Percentiles rank a stretch among this genome's conserved stretches.
Conservation (phyloP, 1,140 invertebrate genomes). For the Bemisia tabaci region DNA sequence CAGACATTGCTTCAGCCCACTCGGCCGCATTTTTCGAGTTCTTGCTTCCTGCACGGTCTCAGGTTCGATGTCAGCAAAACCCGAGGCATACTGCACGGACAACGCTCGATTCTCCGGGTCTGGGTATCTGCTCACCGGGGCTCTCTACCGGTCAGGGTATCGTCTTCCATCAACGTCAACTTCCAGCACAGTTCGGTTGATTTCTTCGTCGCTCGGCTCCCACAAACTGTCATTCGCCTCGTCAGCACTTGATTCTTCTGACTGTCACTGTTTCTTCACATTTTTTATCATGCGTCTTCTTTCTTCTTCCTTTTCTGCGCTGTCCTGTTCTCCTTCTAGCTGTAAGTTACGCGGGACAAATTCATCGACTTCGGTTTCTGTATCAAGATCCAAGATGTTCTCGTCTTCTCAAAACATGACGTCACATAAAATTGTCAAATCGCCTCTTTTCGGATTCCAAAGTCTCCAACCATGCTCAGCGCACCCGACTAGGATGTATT, state of each 20-base stretch:
- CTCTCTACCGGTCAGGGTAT: not conserved
- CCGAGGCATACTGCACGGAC: too few species aligned
- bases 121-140: not conserved
- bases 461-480: not conserved
- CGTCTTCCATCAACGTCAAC: too few species aligned
- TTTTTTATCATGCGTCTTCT: not conserved
- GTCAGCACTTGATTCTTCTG: not conserved
- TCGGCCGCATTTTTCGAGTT: not conserved
- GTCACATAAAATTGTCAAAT: not conserved
- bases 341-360: too few species aligned
- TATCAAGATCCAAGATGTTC: not conserved
- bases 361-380: not conserved
- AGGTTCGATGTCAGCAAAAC: not conserved
- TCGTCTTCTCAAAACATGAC: slow-evolving; percentile 7
- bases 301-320: not conserved
- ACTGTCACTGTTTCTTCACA: not conserved
- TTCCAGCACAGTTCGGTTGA: too few species aligned
- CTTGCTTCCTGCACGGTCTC: not conserved
- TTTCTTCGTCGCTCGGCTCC: slow-evolving; percentile 8
- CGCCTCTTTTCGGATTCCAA: not conserved
- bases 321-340: too few species aligned
- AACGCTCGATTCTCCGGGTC: not conserved
- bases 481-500: slow-evolving; percentile 11
- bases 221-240: too few species aligned
- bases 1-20: not conserved